These are phyloP conservation scores for Deroplatys truncata DNA, from an alignment of 2,888 invertebrate species.

Conservation along the genomic window DNA sequence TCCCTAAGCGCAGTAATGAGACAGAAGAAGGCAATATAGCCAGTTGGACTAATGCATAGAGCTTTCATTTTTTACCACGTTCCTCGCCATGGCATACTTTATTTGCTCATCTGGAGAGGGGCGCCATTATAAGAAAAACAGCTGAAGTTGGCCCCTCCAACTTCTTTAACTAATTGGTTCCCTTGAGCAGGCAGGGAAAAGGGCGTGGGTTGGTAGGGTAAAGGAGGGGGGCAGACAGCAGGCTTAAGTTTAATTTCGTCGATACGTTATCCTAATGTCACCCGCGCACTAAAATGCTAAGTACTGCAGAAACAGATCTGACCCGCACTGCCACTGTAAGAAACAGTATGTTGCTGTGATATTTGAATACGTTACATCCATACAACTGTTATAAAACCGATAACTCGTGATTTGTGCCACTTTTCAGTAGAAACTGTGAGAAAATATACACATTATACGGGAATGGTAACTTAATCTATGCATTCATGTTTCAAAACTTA, in stretches of 20 bases:
- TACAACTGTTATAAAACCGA: too few species aligned
- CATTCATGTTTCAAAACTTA: too few species aligned
- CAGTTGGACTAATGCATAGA: neutral
- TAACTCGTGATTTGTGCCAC: too few species aligned
- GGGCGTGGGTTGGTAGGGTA: too few species aligned
- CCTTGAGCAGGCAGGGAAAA: neutral
- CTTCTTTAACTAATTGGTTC: neutral
- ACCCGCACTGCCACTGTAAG: too few species aligned
- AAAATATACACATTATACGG: too few species aligned
- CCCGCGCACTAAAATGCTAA: too few species aligned
- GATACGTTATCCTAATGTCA: neutral
- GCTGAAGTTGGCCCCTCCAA: neutral
- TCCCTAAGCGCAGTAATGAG: slow-evolving; percentile 11
- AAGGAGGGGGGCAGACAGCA: neutral
- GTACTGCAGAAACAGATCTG: too few species aligned
- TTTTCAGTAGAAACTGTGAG: too few species aligned
- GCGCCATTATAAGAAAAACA: neutral
- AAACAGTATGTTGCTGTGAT: too few species aligned
- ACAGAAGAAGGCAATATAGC: neutral
- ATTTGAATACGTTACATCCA: too few species aligned
- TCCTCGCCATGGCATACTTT: neutral
- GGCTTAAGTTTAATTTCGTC: neutral
- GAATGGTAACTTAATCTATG: too few species aligned
- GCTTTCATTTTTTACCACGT: neutral
- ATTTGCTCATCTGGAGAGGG: neutral